Evolutionary conservation across 1,140 invertebrate species (phyloP), one percentile per base, ranked within the genome.

Genomic region (Leguminivora glycinivorella): DNA sequence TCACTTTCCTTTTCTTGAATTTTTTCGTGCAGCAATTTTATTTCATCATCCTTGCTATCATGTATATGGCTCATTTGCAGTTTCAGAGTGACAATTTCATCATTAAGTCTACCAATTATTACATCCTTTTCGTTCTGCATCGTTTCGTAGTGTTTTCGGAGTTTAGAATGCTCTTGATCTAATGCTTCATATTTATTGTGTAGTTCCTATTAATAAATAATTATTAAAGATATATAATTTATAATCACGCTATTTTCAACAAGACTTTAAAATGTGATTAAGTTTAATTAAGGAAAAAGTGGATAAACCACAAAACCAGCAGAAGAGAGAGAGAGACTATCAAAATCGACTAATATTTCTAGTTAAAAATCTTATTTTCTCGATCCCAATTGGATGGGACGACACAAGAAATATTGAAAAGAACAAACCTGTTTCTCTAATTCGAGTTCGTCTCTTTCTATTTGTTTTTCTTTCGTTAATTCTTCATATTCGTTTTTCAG

Each of bases 81-180:
- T 75, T 83, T 83, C 58, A 93, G 76, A 31, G 80, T 74, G 58
- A 87, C 80, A 69, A 93, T 84, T 79, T 92, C 86, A 70, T 78
- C 72, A 69, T 80, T 87, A 40, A 90, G 72, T 38, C 76, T 71
- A 68, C 70, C 75, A 58, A 78, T 74, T n/a, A 83, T 73, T 38
- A 72, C 75, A 38, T 72, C 73, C 72, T 82, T 83, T 70, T 88
- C 83, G 67, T 73, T 78, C 43, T 74, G 67, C 26, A 75, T 47
- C 3, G 67, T 72, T 25, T 83, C 72, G 40, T 79, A 71, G 26
- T 82, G 70, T 34, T 67, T 68, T 25, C 70, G 79, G 60, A 87
- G 74, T 67, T 76, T 75, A 67, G 71, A 63, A 67, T 79, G 60
- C 5, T 69, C 71, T 58, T 78, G 77, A 24, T 83, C 74, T n/a